Conservation (phyloP, 2,888 invertebrate genomes). For the Uropetala carovei region DNA sequence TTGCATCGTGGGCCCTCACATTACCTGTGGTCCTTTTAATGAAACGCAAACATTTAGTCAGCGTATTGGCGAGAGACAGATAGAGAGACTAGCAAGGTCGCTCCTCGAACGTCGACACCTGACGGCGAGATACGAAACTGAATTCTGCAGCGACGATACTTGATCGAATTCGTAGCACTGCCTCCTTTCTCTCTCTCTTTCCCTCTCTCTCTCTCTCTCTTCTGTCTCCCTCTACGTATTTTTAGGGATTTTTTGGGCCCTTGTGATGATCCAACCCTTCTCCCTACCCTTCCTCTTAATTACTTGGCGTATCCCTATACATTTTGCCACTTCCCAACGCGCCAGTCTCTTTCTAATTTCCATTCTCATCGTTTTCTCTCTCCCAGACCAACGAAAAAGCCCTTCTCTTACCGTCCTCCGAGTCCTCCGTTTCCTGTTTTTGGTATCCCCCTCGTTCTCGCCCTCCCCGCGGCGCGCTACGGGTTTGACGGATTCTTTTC, state of each 20-base stretch:
- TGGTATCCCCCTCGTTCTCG: no score
- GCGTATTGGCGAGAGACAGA: no score
- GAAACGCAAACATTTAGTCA: no score
- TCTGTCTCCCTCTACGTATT: background rate
- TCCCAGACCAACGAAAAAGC: no score
- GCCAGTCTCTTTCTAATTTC: background rate
- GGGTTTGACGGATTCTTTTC: no score
- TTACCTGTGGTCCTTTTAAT: no score
- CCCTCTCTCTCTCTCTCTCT: background rate
- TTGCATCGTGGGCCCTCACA: no score
- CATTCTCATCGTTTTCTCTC: no score
- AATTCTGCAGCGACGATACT: background rate
- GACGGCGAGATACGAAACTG: background rate
- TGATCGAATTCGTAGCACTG: background rate
- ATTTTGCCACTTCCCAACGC: background rate
- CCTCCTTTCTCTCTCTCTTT: slow-evolving; percentile 5
- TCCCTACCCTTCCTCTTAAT: background rate
- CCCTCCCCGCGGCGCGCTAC: no score
- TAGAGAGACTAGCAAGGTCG: background rate
- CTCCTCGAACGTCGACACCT: background rate
- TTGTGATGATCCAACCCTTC: background rate
- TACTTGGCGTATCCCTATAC: background rate
- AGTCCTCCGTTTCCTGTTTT: no score
- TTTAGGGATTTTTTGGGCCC: background rate
- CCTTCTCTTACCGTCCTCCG: no score